Base-by-base conservation (phyloP, 1,140 invertebrate species). In the Bombus picipes region DNA sequence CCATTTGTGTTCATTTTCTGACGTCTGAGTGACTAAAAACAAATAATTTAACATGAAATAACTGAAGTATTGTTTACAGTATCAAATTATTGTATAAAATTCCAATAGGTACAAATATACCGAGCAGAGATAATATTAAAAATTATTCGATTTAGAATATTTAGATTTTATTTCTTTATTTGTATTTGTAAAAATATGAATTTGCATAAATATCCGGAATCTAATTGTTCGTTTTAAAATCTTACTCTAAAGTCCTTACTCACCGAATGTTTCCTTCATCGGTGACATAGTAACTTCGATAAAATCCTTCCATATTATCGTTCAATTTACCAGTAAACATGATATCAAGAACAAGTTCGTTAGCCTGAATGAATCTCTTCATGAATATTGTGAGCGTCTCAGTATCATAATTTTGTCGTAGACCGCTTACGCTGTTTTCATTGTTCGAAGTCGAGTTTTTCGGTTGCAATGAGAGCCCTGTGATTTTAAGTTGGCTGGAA, bases 301-400 rank as follows among this genome's bases (percentile, higher is more conserved):
- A 97, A 90, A 97, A 97, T 47, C 97, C 97, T 77, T 95, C 92
- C 81, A 97, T 92, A n/a, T 96, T 92, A 75, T 96, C 94, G 83
- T 95, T 95, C 0, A 97, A 85, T 4, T 87, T 80, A 12, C 96
- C 96, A 0, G 88, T 88, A 83, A 96, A 97, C 5, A 91, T 83
- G 72, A 97, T 95, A 22, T 91, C 79, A 5, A 96, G 71, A 65
- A 75, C 41, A 91, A 90, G 12, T 91, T 94, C 12, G 47, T 90
- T 32, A 37, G 3, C 41, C 43, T 28, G 13, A 78, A 83, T 12
- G 2, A 80, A 34, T 0, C 18, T 28, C 0, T 41, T 32, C n/a
- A 90, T 79, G 79, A 92, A 93, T 72, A 94, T 90, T 0, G 2
- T 90, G 4, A 93, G 66, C 77, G 80, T 90, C 32, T 94, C 85